Evolutionary conservation across 2,797 vertebrate genomes (phyloP).

Genomic region (Malacoraja senta): DNA sequence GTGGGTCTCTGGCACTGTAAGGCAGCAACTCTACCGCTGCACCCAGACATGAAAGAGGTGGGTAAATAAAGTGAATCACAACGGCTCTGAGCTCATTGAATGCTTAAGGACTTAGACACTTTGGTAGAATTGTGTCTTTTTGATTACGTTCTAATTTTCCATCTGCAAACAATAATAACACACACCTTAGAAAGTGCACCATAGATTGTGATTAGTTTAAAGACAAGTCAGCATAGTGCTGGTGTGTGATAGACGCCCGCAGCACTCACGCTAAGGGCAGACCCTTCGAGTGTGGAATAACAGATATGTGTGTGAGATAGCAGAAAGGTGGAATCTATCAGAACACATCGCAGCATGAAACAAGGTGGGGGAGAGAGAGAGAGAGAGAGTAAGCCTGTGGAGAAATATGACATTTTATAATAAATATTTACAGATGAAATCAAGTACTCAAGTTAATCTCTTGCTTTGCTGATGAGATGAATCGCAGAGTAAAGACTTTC

Average conservation of each 20-base stretch:
- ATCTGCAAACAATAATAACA: background rate
- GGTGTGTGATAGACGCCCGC: background rate
- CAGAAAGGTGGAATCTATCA: background rate
- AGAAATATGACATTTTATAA: background rate
- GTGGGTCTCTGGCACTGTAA: too few species aligned
- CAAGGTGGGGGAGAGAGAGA: background rate
- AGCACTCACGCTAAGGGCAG: background rate
- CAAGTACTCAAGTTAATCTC: slow-evolving; percentile 12
- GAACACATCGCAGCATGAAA: background rate
- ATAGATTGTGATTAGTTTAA: background rate
- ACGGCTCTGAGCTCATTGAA: background rate
- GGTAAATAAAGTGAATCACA: background rate
- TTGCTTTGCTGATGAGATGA: slow-evolving; percentile 18
- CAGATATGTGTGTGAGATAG: background rate
- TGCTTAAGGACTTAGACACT: background rate
- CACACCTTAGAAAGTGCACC: background rate
- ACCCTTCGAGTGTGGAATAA: background rate
- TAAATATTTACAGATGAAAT: background rate
- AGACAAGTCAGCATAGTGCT: too few species aligned
- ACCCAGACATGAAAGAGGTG: background rate
- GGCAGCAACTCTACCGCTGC: too few species aligned
- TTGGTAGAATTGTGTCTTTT: background rate
- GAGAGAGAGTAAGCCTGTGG: background rate
- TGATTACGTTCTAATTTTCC: background rate
- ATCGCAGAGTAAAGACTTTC: background rate